Evolutionary conservation across 2,113 vertebrate genomes (phyloP).

Genomic region (Cyrtonyx montezumae): DNA sequence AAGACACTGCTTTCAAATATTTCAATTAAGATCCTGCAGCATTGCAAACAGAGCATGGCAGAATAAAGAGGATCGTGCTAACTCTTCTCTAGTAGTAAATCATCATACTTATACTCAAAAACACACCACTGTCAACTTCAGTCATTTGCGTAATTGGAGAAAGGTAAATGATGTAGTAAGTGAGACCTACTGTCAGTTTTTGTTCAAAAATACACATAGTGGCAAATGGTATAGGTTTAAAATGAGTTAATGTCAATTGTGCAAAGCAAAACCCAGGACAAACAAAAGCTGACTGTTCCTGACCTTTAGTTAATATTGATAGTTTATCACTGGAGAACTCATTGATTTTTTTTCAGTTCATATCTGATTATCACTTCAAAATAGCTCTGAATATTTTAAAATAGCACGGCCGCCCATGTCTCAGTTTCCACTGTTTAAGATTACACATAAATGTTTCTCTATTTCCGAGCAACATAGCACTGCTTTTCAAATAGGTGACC

Average conservation of each 20-base stretch:
- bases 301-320: constrained; percentile 72
- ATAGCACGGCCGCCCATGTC: rapidly evolving
- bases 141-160: constrained; percentile 61
- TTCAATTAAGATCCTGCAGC: constrained; percentile 71
- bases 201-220: background rate
- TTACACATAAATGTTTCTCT: background rate
- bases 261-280: constrained; percentile 48
- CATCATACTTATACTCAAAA: constrained; percentile 63
- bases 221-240: constrained; percentile 40
- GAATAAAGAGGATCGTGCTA: constrained; percentile 46
- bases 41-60: constrained; percentile 30
- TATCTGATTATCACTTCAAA: constrained; percentile 68
- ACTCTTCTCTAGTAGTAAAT: constrained; percentile 64
- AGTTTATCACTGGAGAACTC: constrained; percentile 57
- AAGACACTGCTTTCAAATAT: constrained; percentile 61
- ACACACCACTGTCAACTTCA: constrained; percentile 47
- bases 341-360: constrained; percentile 66
- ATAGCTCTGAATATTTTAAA: constrained; percentile 43
- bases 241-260: constrained; percentile 57
- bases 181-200: constrained; percentile 21
- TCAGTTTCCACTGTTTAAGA: background rate
- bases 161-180: constrained; percentile 54
- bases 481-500: background rate
- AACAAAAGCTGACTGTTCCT: constrained; percentile 58
- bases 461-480: background rate